These are phyloP conservation scores for Falco cherrug DNA, from an alignment of 2,797 vertebrate genomes.

Conservation along the genomic window DNA sequence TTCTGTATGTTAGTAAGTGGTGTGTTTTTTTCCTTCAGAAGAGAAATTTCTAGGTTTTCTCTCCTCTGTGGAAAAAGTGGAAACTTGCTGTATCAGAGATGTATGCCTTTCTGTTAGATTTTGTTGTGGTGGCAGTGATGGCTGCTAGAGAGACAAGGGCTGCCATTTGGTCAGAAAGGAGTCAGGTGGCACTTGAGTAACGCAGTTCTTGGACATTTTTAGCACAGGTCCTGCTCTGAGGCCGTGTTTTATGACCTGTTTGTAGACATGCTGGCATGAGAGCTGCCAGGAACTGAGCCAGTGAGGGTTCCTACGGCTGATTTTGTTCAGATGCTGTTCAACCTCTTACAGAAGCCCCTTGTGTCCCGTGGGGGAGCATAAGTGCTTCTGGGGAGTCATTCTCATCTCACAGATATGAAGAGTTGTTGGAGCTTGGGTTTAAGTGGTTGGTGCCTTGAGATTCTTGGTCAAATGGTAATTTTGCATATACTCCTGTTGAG, in stretches of 20 bases:
- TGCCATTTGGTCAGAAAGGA: background rate
- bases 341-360: background rate
- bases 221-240: background rate
- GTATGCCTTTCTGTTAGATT: background rate
- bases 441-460: background rate
- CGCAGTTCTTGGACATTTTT: background rate
- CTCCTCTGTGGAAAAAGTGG: background rate
- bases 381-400: background rate
- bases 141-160: background rate
- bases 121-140: background rate
- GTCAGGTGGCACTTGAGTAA: background rate
- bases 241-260: background rate
- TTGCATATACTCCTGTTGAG: background rate
- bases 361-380: accelerated
- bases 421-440: background rate
- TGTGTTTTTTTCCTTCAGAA: background rate
- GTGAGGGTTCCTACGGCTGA: background rate
- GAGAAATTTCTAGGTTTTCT: background rate
- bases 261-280: background rate
- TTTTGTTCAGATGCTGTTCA: background rate
- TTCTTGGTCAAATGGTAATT: background rate
- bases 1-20: background rate
- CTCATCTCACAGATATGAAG: background rate
- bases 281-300: background rate
- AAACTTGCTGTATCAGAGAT: background rate